Evolutionary conservation across 2,113 vertebrate genomes (phyloP), one percentile per base, ranked within the genome.

Genomic region (Aegotheles bennettii): DNA sequence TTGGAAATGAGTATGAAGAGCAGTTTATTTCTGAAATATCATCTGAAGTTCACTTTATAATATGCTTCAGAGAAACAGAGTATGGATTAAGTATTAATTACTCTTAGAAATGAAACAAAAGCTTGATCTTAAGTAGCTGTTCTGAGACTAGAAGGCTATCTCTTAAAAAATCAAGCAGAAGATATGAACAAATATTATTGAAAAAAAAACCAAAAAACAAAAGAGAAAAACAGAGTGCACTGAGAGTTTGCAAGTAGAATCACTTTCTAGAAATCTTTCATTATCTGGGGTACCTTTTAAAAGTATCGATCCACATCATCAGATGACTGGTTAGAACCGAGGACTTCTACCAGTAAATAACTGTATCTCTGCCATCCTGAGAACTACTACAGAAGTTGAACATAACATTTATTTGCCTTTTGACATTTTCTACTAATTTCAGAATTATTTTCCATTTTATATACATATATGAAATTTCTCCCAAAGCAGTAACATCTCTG

Each of bases 371-470:
- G 29, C 31, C 23, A 89, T 87, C 56, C 60, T 12, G 3, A 91
- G 64, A 84, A 56, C 29, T 64, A 19, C 16, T 56, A 1, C 5
- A 14, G 26, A 31, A 28, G 47, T 29, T 38, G 60, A 87, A 56
- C 51, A 21, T 4, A 71, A 54, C 14, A 75, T 18, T 36, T 43
- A 74, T 71, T 59, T 84, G 42, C 35, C 26, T 92, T 91, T 57
- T 59, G 28, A 53, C 14, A 45, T 59, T 61, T 74, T 75, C 48
- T 48, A 20, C 48, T 84, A 10, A 43, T 87, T 91, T 71, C n/a
- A 64, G 57, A 87, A 89, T 60, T 78, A 64, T 65, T 89, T 95
- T 79, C 47, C 53, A 40, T 45, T 94, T 89, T 76, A 45, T 85
- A 68, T 68, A 79, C 48, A 57, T 68, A 8, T 4, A 51, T 25